Evolutionary conservation across 1,140 invertebrate species (phyloP).

Genomic region (Wasmannia auropunctata): DNA sequence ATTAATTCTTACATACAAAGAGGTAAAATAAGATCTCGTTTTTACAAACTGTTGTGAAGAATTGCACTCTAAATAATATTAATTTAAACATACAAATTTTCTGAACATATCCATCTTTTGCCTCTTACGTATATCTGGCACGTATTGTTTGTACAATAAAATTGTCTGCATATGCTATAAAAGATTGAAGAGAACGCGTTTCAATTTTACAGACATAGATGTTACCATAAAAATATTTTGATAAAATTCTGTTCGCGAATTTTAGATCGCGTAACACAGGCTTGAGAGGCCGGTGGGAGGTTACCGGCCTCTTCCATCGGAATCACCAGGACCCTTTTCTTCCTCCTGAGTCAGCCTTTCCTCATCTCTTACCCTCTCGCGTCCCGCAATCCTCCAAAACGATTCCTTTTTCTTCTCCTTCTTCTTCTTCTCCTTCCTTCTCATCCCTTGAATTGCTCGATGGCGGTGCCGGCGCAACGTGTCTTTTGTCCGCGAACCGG

Average conservation of each 20-base stretch:
- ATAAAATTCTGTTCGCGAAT: background rate
- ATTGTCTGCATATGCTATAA: background rate
- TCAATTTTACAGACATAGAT: background rate
- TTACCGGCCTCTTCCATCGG: slow-evolving; percentile 51
- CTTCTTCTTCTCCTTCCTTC: slow-evolving; percentile 25
- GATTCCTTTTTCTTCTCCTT: slow-evolving; percentile 38
- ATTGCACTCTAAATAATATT: background rate
- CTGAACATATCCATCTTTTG: background rate
- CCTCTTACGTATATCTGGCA: background rate
- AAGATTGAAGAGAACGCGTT: background rate
- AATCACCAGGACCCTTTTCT: slow-evolving; percentile 41
- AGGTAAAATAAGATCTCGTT: background rate
- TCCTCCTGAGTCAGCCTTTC: slow-evolving; percentile 63
- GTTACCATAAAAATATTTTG: background rate
- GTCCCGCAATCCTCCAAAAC: slow-evolving; percentile 33
- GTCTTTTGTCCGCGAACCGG: slow-evolving; percentile 82
- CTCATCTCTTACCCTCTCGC: slow-evolving; percentile 52
- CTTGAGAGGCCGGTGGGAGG: slow-evolving; percentile 26
- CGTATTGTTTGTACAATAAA: background rate
- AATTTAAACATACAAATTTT: background rate
- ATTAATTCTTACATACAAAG: background rate
- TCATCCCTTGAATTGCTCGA: slow-evolving; percentile 43
- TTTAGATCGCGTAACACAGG: slow-evolving; percentile 1
- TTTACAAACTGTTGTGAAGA: background rate
- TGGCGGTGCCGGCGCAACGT: slow-evolving; percentile 54